Evolutionary conservation across 2,888 invertebrate species (phyloP), one percentile per base, ranked within the genome.

Genomic region (Eubasilissa splendida): DNA sequence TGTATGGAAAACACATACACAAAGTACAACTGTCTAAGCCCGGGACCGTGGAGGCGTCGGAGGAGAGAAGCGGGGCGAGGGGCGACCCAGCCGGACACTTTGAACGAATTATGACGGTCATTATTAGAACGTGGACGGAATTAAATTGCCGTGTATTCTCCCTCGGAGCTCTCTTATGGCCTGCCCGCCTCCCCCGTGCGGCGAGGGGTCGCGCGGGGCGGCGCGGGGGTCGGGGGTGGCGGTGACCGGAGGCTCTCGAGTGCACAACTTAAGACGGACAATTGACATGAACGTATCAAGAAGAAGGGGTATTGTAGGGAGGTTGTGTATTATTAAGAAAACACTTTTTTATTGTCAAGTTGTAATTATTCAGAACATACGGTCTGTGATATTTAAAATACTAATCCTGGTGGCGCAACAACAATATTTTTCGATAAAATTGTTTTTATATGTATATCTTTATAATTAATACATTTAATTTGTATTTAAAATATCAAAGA

Each of bases 61-160:
- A 77, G 84, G 83, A 84, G 85, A 81, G 83, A 85, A 84, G 82
- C 80, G 83, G 84, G 53, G 54, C 76, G 84, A 84, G 84, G 84
- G 85, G 76, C 81, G 66, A 78, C 81, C 82, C 80, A 79, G 82
- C 91, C 91, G 91, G 91, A 91, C 91, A 91, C 91, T 91, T 91
- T 91, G 91, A 90, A 91, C 91, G 91, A 91, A 91, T 91, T 91
- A 91, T 91, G 91, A 91, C 90, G 90, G 91, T 91, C 91, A 91
- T 91, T 91, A 91, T 91, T 91, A 91, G 91, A 89, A 91, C 91
- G 91, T 91, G 91, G 91, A 91, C 90, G 91, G 91, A 91, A 91
- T 91, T 91, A 91, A 91, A 91, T 91, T 91, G 91, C 91, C 90
- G 89, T 90, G 90, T 88, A 87, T 86, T 84, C 83, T 84, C 85